Conservation (phyloP, 1,140 invertebrate genomes). For the Eupeodes corollae region DNA sequence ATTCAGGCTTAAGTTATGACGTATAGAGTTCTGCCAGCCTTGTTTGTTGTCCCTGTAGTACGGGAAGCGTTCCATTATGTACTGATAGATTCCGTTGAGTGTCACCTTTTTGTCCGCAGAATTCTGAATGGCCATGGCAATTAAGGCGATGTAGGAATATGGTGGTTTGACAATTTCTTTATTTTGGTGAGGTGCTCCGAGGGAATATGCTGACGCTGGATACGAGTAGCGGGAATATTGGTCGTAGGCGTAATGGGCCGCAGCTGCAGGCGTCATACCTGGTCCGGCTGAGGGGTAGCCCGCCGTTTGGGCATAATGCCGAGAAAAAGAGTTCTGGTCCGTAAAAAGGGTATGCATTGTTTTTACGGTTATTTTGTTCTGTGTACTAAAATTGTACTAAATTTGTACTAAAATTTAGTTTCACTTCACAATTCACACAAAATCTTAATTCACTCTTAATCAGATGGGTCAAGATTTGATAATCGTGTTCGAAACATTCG, state of each 20-base stretch:
- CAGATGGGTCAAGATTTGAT: background rate
- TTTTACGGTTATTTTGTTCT: background rate
- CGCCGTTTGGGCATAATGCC: conserved; percentile 43
- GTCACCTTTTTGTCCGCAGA: conserved; percentile 89
- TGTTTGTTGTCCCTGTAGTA: conserved; percentile 97
- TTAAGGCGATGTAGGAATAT: conserved; percentile 95
- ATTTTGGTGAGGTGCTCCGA: conserved; percentile 58
- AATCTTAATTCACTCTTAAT: background rate
- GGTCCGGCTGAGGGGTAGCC: conserved; percentile 42
- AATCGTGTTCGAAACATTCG: too few relatives aligned
- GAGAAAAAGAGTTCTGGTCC: conserved; percentile 63
- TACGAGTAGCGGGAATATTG: conserved; percentile 64
- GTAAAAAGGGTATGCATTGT: conserved; percentile 86
- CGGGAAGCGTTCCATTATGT: conserved; percentile 95
- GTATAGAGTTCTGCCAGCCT: conserved; percentile 88
- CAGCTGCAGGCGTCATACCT: conserved; percentile 38
- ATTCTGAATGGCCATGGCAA: conserved; percentile 96
- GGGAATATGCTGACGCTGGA: conserved; percentile 36
- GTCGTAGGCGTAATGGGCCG: conserved; percentile 51
- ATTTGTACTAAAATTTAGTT: background rate
- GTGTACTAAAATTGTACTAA: too few relatives aligned
- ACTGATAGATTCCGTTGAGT: conserved; percentile 95
- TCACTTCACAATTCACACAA: background rate
- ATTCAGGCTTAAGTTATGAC: conserved; percentile 94
- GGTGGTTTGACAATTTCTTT: conserved; percentile 93